Percentiles rank a stretch among this genome's conserved stretches.
Evolutionary conservation across 2,888 invertebrate genomes (phyloP).

Genomic region (Sympetrum striolatum): DNA sequence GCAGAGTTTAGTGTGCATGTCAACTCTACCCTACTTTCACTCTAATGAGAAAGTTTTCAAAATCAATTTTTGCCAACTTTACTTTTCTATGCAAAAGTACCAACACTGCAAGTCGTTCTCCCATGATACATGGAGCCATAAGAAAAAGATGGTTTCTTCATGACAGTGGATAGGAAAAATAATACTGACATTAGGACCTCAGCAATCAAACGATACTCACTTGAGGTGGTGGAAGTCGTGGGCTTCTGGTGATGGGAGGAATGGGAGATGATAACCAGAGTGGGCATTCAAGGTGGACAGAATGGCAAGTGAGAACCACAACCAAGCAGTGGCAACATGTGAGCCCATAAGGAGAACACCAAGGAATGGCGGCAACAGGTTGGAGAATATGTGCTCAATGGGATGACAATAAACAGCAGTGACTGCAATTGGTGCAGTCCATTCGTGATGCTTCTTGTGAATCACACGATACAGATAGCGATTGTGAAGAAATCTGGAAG

Average conservation of each 20-base stretch:
- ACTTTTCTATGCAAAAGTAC: too few relatives aligned
- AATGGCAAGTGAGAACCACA: constrained; percentile 82
- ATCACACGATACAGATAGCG: constrained; percentile 78
- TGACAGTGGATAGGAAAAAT: too few relatives aligned
- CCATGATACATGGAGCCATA: too few relatives aligned
- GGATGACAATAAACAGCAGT: constrained; percentile 84
- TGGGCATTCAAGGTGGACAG: constrained; percentile 81
- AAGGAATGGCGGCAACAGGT: constrained; percentile 76
- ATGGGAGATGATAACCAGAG: constrained; percentile 85
- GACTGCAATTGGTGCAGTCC: constrained; percentile 87
- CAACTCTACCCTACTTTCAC: too few relatives aligned
- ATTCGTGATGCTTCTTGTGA: constrained; percentile 87
- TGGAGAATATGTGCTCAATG: constrained; percentile 75
- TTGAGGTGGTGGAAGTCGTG: constrained; percentile 89
- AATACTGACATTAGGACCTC: too few relatives aligned
- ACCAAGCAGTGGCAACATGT: constrained; percentile 77
- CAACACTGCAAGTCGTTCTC: too few relatives aligned
- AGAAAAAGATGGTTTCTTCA: too few relatives aligned
- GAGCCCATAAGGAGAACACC: constrained; percentile 73
- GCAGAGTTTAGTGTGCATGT: too few relatives aligned
- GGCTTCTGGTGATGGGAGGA: constrained; percentile 84
- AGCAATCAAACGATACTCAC: constrained; percentile 59
- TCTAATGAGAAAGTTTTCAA: too few relatives aligned
- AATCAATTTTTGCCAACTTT: too few relatives aligned
- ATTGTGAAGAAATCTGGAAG: constrained; percentile 73